Base-by-base conservation (phyloP, 2,888 invertebrate genomes). In the Amorpha juglandis region DNA sequence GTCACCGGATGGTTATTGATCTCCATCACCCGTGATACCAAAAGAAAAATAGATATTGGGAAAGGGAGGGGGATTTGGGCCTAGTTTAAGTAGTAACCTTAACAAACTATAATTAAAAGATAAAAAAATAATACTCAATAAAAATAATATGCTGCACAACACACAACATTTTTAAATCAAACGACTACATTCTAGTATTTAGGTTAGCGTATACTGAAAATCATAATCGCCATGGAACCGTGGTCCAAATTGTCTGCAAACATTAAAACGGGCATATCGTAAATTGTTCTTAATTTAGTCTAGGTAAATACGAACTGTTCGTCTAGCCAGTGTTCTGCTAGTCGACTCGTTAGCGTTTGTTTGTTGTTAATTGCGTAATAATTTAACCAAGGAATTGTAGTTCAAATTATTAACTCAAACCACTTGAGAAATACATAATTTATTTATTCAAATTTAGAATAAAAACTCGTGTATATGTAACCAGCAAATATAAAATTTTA, bases 251-350 rank as follows among this genome's bases (percentile, higher is more conserved):
- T 87, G 85, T 86, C 86, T 86, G 82, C 82, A 82, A 87, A 88
- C 88, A 89, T 82, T 83, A 87, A 89, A 89, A 86, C 81, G 80
- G 83, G 80, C 84, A 86, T 86, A 83, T 85, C 84, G 83, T 87
- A 87, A 89, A 89, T 90, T 89, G 88, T 84, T 87, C 85, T 87
- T 84, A 86, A 90, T 89, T 89, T 86, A 86, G 84, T 81, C 78
- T 86, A 83, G 81, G 82, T 83, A 83, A 82, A 79, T 78, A 79
- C 72, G 71, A 77, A 67, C 70, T 75, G 69, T 73, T 72, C 69
- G 81, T 80, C 81, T 80, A 79, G 79, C 75, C 78, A 70, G 72
- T 73, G 76, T 75, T 75, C 74, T 75, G 71, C 68, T 69, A 74
- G 70, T 70, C 70, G 69, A 74, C 73, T 79, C 75, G 79, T 79